Conservation (phyloP, 2,888 invertebrate genomes). For the Sarcophaga rosellei region DNA sequence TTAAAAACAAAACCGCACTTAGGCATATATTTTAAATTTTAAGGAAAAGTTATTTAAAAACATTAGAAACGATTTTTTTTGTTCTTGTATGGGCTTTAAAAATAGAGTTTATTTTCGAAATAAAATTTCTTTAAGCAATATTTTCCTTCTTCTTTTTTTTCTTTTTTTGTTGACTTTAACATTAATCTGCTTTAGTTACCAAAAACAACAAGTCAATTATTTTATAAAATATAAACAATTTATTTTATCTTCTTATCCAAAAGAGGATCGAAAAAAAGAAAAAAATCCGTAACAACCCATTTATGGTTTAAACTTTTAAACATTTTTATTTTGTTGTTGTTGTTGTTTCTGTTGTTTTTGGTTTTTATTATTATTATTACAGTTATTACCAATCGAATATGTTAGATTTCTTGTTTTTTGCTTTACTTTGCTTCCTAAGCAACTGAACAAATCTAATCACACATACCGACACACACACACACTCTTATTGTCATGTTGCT, state of each 20-base stretch:
- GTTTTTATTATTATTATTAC: too few species aligned
- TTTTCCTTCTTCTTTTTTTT: too few species aligned
- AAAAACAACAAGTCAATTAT: constrained; percentile 1
- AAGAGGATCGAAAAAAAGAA: not conserved
- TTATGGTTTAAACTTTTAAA: constrained; percentile 15
- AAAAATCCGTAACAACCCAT: not conserved
- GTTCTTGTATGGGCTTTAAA: too few species aligned
- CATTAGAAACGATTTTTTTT: not conserved
- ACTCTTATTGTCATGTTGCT: too few species aligned
- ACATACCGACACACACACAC: too few species aligned
- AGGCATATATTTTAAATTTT: not conserved
- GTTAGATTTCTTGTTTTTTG: too few species aligned
- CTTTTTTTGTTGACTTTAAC: too few species aligned
- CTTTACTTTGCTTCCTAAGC: too few species aligned
- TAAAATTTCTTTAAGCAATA: too few species aligned
- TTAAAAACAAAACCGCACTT: not conserved
- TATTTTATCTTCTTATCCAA: not conserved
- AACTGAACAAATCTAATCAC: too few species aligned
- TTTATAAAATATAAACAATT: not conserved
- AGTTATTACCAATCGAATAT: too few species aligned
- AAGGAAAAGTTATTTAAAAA: not conserved
- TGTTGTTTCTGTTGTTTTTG: constrained; percentile 19
- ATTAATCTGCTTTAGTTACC: not conserved
- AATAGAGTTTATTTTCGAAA: too few species aligned
- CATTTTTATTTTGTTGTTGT: constrained; percentile 13